A percentile compares a stretch with the other conserved stretches of the same genome.
Evolutionary conservation across 2,113 vertebrate genomes (phyloP).

Genomic region (Seriola quinqueradiata): DNA sequence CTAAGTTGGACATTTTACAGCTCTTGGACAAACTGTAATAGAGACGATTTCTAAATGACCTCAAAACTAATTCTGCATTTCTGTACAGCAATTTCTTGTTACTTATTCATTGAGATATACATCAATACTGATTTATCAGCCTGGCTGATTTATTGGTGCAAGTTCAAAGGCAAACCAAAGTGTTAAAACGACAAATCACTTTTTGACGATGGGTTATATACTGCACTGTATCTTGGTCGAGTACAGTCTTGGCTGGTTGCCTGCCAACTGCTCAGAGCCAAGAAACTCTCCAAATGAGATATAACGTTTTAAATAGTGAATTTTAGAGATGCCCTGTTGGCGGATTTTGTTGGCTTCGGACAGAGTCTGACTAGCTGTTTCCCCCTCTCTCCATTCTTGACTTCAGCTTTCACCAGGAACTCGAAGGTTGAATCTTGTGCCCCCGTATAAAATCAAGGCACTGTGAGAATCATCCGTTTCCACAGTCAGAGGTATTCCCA

Average conservation of each 20-base stretch:
- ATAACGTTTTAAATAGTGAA: background rate
- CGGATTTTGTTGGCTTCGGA: background rate
- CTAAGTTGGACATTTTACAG: no score
- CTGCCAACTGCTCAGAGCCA: constrained; percentile 1
- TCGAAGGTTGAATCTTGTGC: background rate
- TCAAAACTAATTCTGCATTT: no score
- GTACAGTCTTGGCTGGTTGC: background rate
- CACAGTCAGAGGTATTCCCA: constrained; percentile 24
- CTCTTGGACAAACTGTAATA: no score
- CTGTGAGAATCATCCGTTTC: constrained; percentile 6
- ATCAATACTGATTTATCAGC: background rate
- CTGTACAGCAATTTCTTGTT: no score
- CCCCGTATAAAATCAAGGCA: background rate
- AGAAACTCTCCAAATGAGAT: background rate
- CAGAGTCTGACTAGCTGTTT: background rate
- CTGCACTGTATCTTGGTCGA: background rate
- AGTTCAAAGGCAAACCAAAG: background rate
- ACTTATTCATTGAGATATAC: no score
- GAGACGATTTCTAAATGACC: no score
- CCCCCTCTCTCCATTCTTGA: background rate
- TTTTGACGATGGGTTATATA: background rate
- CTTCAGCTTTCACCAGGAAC: background rate
- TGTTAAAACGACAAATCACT: background rate
- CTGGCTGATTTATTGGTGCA: background rate
- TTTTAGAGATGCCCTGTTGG: background rate